Evolutionary conservation across 2,888 invertebrate species (phyloP).

Genomic region (Sisyra nigra): DNA sequence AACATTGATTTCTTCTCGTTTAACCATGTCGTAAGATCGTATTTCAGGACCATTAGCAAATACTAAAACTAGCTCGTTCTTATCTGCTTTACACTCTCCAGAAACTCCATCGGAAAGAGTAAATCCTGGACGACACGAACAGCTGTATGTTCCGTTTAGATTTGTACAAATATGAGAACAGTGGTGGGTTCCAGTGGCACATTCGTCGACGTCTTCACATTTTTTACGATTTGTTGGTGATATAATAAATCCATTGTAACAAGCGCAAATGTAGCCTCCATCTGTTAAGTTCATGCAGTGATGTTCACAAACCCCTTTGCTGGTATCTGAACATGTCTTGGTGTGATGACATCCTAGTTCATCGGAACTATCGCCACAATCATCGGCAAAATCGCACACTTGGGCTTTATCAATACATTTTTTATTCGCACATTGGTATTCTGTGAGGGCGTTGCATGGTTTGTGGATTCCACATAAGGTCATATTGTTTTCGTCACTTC

Average conservation of each 20-base stretch:
- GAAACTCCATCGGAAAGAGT: slow-evolving; percentile 55
- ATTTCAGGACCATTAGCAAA: slow-evolving; percentile 81
- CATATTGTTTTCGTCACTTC: slow-evolving; percentile 91
- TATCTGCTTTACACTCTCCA: slow-evolving; percentile 64
- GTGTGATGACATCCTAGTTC: slow-evolving; percentile 75
- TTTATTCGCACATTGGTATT: slow-evolving; percentile 79
- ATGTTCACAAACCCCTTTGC: slow-evolving; percentile 78
- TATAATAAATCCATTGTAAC: slow-evolving; percentile 74
- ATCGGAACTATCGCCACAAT: slow-evolving; percentile 82
- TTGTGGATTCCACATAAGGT: slow-evolving; percentile 67
- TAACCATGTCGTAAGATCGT: slow-evolving; percentile 45
- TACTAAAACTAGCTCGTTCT: slow-evolving; percentile 48
- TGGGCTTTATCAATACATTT: slow-evolving; percentile 64
- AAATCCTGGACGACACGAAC: slow-evolving; percentile 76
- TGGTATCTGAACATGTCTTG: slow-evolving; percentile 37
- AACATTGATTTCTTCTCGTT: slow-evolving; percentile 56
- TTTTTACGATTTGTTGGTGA: slow-evolving; percentile 63
- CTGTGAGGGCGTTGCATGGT: slow-evolving; percentile 58
- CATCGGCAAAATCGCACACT: slow-evolving; percentile 78
- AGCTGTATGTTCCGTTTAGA: slow-evolving; percentile 76
- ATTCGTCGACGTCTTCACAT: slow-evolving; percentile 84
- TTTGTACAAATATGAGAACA: slow-evolving; percentile 92
- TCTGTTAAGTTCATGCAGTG: slow-evolving; percentile 73
- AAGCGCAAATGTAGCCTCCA: slow-evolving; percentile 80
- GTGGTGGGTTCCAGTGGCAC: slow-evolving; percentile 61